Conservation (phyloP, 2,797 vertebrate species). For the Botia almorhae region DNA sequence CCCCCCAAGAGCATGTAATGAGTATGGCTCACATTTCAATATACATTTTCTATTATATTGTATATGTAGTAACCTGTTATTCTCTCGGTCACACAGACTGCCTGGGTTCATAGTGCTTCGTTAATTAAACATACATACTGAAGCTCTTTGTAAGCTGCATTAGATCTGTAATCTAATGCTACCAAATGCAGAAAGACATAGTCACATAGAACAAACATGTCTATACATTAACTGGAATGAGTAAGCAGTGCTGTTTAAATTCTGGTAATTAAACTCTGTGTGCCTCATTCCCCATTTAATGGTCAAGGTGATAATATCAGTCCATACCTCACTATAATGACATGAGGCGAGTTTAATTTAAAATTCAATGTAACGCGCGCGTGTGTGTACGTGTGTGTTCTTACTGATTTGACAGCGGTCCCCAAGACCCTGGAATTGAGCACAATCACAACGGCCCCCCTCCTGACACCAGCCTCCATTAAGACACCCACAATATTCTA, state of each 20-base stretch:
- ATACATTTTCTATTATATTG: too few species aligned
- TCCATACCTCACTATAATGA: constrained; percentile 24
- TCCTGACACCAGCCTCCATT: constrained; percentile 96
- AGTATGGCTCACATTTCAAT: neutral
- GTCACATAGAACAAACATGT: constrained; percentile 31
- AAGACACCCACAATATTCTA: constrained; percentile 94
- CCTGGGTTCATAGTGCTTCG: constrained; percentile 34
- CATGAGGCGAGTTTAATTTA: constrained; percentile 13
- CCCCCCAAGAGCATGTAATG: neutral
- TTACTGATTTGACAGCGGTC: constrained; percentile 97
- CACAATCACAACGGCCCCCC: constrained; percentile 91
- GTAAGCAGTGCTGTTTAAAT: constrained; percentile 9
- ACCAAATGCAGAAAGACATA: constrained; percentile 37
- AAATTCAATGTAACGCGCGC: constrained; percentile 8
- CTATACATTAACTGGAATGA: constrained; percentile 34
- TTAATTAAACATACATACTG: constrained; percentile 58
- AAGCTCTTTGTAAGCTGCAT: constrained; percentile 48
- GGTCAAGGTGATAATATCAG: constrained; percentile 35
- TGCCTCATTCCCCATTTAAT: constrained; percentile 32
- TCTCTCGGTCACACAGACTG: constrained; percentile 33
- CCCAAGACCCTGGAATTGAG: constrained; percentile 94
- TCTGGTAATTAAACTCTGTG: constrained; percentile 28
- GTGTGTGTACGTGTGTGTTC: constrained; percentile 51
- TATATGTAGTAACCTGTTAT: constrained; percentile 35
- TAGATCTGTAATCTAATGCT: constrained; percentile 49